These are phyloP conservation scores for Scomberomorus guttatus DNA, from an alignment of 2,797 vertebrate genomes.

Conservation along the genomic window DNA sequence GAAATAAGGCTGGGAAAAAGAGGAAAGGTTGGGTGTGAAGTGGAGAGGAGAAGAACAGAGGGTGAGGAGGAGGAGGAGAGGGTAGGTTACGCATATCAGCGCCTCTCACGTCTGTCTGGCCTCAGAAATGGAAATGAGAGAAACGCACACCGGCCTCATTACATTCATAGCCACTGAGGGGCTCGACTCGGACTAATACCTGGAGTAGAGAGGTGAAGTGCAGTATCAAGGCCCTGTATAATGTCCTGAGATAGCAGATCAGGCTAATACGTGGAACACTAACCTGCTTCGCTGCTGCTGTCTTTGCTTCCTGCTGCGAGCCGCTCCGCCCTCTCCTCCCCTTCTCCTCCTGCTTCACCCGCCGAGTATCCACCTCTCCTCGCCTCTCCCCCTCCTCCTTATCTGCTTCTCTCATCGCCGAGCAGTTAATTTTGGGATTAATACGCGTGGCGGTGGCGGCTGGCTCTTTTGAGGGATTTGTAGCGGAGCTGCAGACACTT, in stretches of 20 bases:
- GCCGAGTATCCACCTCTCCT: conserved; percentile 85
- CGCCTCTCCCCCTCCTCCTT: conserved; percentile 84
- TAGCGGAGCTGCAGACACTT: conserved; percentile 88
- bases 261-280: conserved; percentile 59
- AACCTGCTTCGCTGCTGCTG: conserved; percentile 63
- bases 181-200: conserved; percentile 61
- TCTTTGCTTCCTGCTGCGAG: conserved; percentile 53
- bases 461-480: conserved; percentile 90
- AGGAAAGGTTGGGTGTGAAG: neutral
- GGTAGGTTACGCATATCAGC: conserved; percentile 50
- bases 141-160: conserved; percentile 42
- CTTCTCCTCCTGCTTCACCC: conserved; percentile 78
- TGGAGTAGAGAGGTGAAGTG: conserved; percentile 53
- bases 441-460: conserved; percentile 78
- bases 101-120: conserved; percentile 18
- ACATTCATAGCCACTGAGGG: conserved; percentile 43
- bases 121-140: conserved; percentile 62
- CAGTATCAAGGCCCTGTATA: conserved; percentile 54
- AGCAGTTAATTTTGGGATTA: conserved; percentile 90
- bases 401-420: conserved; percentile 85
- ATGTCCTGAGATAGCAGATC: conserved; percentile 60
- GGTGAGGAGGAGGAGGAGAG: neutral
- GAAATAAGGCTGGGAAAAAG: neutral
- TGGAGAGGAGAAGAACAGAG: neutral
- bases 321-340: conserved; percentile 51